Conservation (phyloP, 2,888 invertebrate species). For the Metellina segmentata region DNA sequence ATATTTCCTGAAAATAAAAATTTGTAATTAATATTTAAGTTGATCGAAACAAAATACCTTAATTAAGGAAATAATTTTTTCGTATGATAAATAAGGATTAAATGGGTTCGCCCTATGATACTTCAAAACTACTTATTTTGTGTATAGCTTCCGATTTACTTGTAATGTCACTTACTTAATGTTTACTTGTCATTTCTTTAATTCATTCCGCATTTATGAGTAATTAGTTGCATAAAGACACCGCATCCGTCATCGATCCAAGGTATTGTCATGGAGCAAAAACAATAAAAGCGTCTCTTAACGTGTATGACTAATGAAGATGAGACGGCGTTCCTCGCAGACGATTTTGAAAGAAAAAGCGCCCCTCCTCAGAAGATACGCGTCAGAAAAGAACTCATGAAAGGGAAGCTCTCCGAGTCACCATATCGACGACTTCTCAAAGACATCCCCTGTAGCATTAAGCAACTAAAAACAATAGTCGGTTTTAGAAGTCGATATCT, state of each 20-base stretch:
- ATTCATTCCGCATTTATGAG: conserved; percentile 50
- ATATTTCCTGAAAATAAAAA: too few relatives aligned
- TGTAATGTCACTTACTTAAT: not conserved
- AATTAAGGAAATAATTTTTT: too few relatives aligned
- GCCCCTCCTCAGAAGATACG: not conserved
- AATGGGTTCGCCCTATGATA: too few relatives aligned
- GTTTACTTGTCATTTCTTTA: conserved; percentile 3
- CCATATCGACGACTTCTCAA: conserved; percentile 41
- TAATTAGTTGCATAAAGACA: conserved; percentile 56
- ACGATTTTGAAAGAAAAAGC: conserved; percentile 7
- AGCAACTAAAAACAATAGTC: conserved; percentile 51
- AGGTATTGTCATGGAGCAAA: conserved; percentile 38
- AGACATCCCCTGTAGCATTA: conserved; percentile 31
- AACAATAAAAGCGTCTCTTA: conserved; percentile 32
- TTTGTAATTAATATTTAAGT: too few relatives aligned
- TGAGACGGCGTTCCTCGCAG: not conserved
- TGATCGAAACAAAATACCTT: too few relatives aligned
- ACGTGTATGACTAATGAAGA: conserved; percentile 64
- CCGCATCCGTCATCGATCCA: conserved; percentile 43
- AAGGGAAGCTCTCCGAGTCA: conserved; percentile 27
- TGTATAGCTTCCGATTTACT: too few relatives aligned
- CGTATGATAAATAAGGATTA: too few relatives aligned
- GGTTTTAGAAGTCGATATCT: conserved; percentile 24
- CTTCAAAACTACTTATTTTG: too few relatives aligned
- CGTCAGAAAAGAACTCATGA: conserved; percentile 3